These are phyloP conservation scores for Ostrea edulis DNA, from an alignment of 1,140 invertebrate genomes.

Conservation along the genomic window DNA sequence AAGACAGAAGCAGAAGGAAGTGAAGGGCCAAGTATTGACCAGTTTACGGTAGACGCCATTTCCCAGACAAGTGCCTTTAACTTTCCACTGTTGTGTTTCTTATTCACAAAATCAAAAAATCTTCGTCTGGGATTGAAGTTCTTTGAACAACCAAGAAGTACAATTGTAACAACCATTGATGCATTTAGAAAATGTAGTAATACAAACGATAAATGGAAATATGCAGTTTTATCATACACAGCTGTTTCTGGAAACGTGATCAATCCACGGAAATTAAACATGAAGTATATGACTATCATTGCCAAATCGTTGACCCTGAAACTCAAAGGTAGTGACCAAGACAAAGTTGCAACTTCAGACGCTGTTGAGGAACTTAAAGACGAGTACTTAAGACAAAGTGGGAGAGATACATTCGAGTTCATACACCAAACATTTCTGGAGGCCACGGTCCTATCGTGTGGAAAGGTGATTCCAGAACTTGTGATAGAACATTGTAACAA, in stretches of 20 bases:
- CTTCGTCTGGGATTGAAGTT: neutral
- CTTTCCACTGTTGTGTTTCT: neutral
- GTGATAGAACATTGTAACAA: constrained; percentile 1
- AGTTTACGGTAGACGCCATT: neutral
- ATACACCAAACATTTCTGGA: neutral
- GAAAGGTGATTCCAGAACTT: neutral
- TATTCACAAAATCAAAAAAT: neutral
- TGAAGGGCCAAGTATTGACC: neutral
- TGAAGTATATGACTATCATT: neutral
- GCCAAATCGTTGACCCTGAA: neutral
- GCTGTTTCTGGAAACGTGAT: neutral
- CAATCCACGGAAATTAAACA: neutral
- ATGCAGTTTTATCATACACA: neutral
- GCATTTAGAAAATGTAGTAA: neutral
- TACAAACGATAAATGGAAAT: neutral
- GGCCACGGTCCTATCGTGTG: constrained; percentile 1
- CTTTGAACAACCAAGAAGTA: neutral
- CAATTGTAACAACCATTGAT: neutral
- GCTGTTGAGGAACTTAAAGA: neutral
- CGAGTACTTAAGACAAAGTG: neutral
- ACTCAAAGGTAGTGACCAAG: neutral
- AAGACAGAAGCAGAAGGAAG: neutral
- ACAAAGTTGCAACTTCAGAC: neutral
- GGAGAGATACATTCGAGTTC: neutral
- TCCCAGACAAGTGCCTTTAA: neutral